These are phyloP conservation scores for Nemotelus pantherinus DNA, from an alignment of 2,888 invertebrate genomes.

Conservation along the genomic window DNA sequence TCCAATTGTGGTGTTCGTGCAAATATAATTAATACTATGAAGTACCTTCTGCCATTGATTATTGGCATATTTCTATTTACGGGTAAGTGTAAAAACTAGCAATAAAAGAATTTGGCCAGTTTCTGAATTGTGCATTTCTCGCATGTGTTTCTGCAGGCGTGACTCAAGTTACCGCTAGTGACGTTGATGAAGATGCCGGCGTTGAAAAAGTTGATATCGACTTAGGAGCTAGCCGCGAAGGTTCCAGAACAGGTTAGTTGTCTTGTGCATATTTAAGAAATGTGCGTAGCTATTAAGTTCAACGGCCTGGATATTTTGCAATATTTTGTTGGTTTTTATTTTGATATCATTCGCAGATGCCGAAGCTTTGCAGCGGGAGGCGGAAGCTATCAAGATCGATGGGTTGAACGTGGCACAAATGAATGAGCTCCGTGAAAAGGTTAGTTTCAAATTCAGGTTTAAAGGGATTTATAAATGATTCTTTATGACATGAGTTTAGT, in stretches of 20 bases:
- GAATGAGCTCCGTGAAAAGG: conserved; percentile 86
- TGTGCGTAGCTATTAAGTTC: too few relatives aligned
- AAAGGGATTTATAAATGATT: too few relatives aligned
- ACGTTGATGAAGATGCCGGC: conserved; percentile 53
- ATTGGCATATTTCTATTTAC: conserved; percentile 64
- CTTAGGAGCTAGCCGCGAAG: conserved; percentile 84
- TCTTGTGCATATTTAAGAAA: not conserved
- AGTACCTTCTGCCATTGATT: conserved; percentile 63
- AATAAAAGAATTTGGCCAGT: not conserved
- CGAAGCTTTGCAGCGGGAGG: conserved; percentile 89
- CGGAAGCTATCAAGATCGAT: conserved; percentile 95
- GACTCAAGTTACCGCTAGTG: conserved; percentile 56
- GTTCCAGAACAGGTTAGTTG: conserved; percentile 82
- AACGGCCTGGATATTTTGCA: too few relatives aligned
- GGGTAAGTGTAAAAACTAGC: conserved; percentile 59
- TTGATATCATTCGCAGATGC: conserved; percentile 72
- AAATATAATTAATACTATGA: conserved; percentile 59
- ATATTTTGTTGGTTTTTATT: not conserved
- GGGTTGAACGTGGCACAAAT: conserved; percentile 93
- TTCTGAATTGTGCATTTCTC: not conserved
- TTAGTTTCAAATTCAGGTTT: conserved; percentile 49
- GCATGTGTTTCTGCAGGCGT: conserved; percentile 53
- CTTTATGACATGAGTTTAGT: too few relatives aligned
- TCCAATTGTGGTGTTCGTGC: not conserved
- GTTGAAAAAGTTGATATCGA: conserved; percentile 77